Percentiles rank a stretch among this genome's conserved stretches.
These are phyloP conservation scores for Sinocyclocheilus anophthalmus DNA, from an alignment of 2,113 vertebrate species.

Conservation along the genomic window DNA sequence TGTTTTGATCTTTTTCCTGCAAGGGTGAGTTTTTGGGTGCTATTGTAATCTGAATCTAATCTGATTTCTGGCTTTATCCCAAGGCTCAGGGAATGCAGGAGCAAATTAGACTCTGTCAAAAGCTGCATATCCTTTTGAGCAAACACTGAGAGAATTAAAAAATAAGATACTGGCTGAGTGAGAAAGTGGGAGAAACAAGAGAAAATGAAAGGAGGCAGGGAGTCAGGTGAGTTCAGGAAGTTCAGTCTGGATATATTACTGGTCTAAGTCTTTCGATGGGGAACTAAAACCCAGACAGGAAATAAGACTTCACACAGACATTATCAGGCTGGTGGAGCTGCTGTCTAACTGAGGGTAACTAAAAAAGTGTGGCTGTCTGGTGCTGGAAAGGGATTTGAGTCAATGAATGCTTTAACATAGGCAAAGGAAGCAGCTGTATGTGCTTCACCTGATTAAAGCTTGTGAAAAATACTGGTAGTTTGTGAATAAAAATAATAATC, in stretches of 20 bases:
- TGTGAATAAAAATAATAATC: neutral
- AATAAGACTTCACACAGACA: constrained; percentile 4
- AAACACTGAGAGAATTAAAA: constrained; percentile 24
- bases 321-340: neutral
- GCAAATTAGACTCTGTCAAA: constrained; percentile 22
- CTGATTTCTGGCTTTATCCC: constrained; percentile 5
- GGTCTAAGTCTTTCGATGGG: constrained; percentile 49
- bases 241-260: constrained; percentile 27
- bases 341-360: neutral
- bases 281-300: constrained; percentile 19
- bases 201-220: neutral
- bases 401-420: neutral
- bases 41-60: constrained; percentile 20
- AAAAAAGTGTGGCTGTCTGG: constrained; percentile 6
- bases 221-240: neutral
- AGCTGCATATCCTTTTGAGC: constrained; percentile 2
- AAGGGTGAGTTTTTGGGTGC: no score
- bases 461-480: neutral
- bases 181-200: constrained; percentile 2
- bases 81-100: constrained; percentile 15
- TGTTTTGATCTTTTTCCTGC: no score
- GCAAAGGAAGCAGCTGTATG: neutral
- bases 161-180: neutral
- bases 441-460: neutral
- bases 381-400: neutral